These are phyloP conservation scores for Zoanthus gigantus DNA, from an alignment of 92 coral and sea anemone genomes.

Conservation along the genomic window DNA sequence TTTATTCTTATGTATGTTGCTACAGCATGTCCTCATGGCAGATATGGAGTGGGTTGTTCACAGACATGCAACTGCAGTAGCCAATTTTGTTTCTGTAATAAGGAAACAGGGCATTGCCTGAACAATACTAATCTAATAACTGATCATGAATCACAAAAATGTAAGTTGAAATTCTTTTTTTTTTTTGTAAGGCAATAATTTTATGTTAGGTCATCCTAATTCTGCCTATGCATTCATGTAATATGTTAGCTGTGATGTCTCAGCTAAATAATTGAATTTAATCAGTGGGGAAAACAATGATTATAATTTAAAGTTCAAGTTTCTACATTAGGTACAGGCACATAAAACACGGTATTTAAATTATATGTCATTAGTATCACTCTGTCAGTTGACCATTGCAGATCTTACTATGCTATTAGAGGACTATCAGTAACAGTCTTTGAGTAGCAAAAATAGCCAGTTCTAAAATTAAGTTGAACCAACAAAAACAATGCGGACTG, in stretches of 20 bases:
- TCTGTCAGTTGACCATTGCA: too few relatives aligned
- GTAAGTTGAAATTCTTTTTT: background rate
- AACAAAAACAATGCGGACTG: too few relatives aligned
- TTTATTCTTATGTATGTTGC: background rate
- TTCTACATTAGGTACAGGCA: too few relatives aligned
- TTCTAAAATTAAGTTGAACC: too few relatives aligned
- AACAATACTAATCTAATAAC: background rate
- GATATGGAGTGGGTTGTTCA: conserved; percentile 71
- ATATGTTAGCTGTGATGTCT: background rate
- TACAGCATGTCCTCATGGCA: conserved; percentile 80
- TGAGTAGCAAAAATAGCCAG: too few relatives aligned
- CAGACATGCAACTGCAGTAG: conserved; percentile 66
- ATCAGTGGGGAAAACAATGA: too few relatives aligned
- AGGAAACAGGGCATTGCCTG: conserved; percentile 74
- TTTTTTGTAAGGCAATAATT: background rate
- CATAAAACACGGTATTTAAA: too few relatives aligned
- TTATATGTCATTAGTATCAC: too few relatives aligned
- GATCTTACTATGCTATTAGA: too few relatives aligned
- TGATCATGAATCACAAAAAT: background rate
- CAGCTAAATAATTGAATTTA: too few relatives aligned
- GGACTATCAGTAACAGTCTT: too few relatives aligned
- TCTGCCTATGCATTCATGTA: background rate
- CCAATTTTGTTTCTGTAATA: conserved; percentile 72
- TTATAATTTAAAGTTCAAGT: too few relatives aligned
- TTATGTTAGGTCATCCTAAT: background rate